Conservation (phyloP, 2,888 invertebrate genomes). For the Parascotia fuliginaria region DNA sequence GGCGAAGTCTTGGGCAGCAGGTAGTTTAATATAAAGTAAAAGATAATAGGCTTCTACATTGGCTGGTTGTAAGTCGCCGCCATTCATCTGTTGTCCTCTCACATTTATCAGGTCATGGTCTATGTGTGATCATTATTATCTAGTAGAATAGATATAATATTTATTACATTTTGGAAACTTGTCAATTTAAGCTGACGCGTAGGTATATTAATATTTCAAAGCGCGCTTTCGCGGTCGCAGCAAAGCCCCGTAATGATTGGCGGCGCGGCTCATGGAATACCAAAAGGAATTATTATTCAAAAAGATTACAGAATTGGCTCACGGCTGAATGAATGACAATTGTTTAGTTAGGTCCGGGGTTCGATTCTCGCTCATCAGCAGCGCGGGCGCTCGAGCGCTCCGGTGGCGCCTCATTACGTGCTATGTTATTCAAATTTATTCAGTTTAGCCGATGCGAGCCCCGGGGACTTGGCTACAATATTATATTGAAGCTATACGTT, state of each 20-base stretch:
- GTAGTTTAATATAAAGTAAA: too few relatives aligned
- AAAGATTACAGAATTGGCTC: conserved; percentile 56
- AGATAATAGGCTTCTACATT: too few relatives aligned
- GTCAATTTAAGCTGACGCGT: background rate
- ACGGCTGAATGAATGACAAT: conserved; percentile 60
- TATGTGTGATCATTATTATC: too few relatives aligned
- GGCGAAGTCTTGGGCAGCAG: too few relatives aligned
- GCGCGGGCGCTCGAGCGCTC: conserved; percentile 43
- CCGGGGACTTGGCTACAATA: conserved; percentile 14
- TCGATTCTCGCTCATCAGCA: conserved; percentile 62
- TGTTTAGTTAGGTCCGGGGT: conserved; percentile 57
- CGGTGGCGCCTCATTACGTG: conserved; percentile 59
- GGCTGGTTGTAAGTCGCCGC: too few relatives aligned
- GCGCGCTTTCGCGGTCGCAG: background rate
- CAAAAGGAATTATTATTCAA: conserved; percentile 51
- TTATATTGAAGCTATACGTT: conserved; percentile 29
- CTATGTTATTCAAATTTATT: conserved; percentile 73
- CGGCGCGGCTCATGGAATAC: conserved; percentile 31
- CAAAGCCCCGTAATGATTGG: conserved; percentile 17
- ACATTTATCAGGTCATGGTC: too few relatives aligned
- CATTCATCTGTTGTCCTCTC: too few relatives aligned
- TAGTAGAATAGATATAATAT: too few relatives aligned
- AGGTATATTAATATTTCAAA: background rate
- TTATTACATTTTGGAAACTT: background rate
- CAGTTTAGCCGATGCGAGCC: conserved; percentile 47